Conservation (phyloP, 1,140 invertebrate species). For the Drosophila seguyi region DNA sequence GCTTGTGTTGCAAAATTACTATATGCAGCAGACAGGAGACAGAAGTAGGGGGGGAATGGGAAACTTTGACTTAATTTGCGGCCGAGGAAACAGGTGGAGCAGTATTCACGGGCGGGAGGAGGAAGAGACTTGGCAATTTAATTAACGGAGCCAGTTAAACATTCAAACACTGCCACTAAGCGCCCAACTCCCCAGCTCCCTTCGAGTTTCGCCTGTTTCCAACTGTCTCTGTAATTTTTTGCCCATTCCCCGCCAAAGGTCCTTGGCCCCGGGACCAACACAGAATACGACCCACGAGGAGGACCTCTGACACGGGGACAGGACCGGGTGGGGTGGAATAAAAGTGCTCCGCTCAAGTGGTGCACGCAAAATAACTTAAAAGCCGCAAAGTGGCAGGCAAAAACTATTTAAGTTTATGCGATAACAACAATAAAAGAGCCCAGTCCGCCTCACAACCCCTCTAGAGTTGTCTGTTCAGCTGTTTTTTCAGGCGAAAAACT, state of each 20-base stretch:
- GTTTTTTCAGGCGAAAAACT: neutral
- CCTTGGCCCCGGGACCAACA: constrained; percentile 27
- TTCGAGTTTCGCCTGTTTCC: constrained; percentile 7
- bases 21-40: constrained; percentile 52
- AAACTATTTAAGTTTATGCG: constrained; percentile 81
- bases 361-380: constrained; percentile 82
- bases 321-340: constrained; percentile 14
- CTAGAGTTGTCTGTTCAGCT: constrained; percentile 16
- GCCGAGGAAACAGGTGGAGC: constrained; percentile 44
- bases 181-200: constrained; percentile 7
- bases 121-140: constrained; percentile 50
- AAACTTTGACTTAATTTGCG: constrained; percentile 53
- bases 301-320: constrained; percentile 19
- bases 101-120: neutral
- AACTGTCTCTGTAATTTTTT: constrained; percentile 21
- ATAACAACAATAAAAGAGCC: constrained; percentile 74
- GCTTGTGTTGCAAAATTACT: constrained; percentile 51
- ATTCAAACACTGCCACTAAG: constrained; percentile 45
- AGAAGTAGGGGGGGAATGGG: constrained; percentile 18
- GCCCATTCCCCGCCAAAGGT: constrained; percentile 16
- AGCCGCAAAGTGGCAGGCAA: constrained; percentile 80
- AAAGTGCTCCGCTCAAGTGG: constrained; percentile 64
- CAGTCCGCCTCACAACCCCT: neutral
- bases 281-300: constrained; percentile 17
- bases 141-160: constrained; percentile 59